A percentile compares a stretch with the other conserved stretches of the same genome.
Conservation (phyloP, 2,888 invertebrate genomes). For the Taphrorychus bicolor region DNA sequence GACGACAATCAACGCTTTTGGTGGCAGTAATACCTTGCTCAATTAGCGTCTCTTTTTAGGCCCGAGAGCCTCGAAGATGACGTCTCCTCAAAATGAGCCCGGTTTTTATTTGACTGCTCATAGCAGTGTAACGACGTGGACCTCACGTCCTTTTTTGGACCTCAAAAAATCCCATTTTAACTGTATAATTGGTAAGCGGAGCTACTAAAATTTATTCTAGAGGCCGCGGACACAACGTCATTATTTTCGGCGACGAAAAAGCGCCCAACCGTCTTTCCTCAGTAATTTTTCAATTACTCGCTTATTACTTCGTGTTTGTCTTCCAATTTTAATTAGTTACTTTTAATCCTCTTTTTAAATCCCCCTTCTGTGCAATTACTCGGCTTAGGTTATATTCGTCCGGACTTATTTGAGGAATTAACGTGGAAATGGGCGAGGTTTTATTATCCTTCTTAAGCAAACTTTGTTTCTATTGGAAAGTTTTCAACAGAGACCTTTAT, state of each 20-base stretch:
- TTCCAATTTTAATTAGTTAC: constrained; percentile 37
- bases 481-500: no score
- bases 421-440: background rate
- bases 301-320: constrained; percentile 38
- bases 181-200: background rate
- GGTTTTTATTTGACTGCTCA: background rate
- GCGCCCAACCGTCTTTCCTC: constrained; percentile 22
- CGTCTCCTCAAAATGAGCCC: background rate
- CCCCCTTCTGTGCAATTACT: constrained; percentile 22
- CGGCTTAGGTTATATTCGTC: constrained; percentile 3
- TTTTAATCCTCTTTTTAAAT: constrained; percentile 28
- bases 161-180: background rate
- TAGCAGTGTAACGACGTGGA: no score
- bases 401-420: background rate
- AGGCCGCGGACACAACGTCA: constrained; percentile 7
- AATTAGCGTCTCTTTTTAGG: constrained; percentile 24
- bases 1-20: constrained; percentile 31
- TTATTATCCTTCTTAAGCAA: background rate
- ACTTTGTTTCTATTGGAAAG: no score
- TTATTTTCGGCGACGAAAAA: constrained; percentile 29
- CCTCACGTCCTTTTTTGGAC: background rate
- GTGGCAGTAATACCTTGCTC: constrained; percentile 33
- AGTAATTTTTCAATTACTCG: constrained; percentile 38
- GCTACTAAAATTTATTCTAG: constrained; percentile 2
- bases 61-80: background rate